Evolutionary conservation across 2,888 invertebrate genomes (phyloP).

Genomic region (Linnaemya vulpina): DNA sequence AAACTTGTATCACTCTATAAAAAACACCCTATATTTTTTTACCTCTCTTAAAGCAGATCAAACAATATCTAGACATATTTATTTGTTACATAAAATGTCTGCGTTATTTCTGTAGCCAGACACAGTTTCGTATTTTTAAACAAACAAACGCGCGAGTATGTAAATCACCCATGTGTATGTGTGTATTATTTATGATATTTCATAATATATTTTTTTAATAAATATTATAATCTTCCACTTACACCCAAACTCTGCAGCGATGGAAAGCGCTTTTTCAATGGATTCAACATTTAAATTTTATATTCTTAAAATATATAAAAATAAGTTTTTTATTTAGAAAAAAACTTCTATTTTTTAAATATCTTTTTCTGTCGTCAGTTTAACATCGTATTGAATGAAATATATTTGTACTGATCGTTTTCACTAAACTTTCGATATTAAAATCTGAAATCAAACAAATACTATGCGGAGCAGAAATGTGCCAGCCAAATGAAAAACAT

Average conservation of each 20-base stretch:
- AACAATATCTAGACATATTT: constrained; percentile 34
- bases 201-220: neutral
- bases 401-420: constrained; percentile 50
- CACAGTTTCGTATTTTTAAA: constrained; percentile 18
- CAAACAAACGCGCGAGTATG: no score
- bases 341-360: constrained; percentile 36
- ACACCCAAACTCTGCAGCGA: constrained; percentile 84
- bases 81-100: constrained; percentile 52
- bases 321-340: constrained; percentile 8
- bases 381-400: constrained; percentile 44
- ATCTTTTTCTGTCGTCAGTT: constrained; percentile 19
- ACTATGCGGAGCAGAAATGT: constrained; percentile 13
- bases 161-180: neutral
- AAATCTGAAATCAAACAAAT: constrained; percentile 40
- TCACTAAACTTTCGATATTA: constrained; percentile 43
- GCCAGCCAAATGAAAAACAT: constrained; percentile 1
- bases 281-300: constrained; percentile 76
- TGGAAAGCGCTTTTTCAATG: constrained; percentile 84
- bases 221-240: constrained; percentile 77
- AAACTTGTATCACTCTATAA: no score
- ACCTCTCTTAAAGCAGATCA: neutral
- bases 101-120: constrained; percentile 38
- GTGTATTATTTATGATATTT: neutral
- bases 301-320: constrained; percentile 19
- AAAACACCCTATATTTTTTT: no score